Conservation (phyloP, 2,797 vertebrate genomes). For the Xenentodon cancila region DNA sequence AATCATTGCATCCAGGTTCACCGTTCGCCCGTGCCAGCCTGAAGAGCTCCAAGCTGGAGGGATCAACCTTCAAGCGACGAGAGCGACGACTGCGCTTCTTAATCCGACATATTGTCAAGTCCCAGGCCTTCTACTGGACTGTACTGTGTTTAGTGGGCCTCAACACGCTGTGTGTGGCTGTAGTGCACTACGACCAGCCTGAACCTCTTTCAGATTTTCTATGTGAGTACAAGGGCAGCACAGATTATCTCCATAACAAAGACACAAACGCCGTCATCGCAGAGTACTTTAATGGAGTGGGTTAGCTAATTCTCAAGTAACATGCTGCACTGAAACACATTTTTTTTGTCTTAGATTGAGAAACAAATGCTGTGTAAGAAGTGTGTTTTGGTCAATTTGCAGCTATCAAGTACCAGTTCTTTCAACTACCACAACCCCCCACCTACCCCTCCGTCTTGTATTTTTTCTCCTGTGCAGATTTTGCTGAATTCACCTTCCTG, state of each 20-base stretch:
- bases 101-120: conserved; percentile 92
- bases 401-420: neutral
- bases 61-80: conserved; percentile 89
- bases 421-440: no score
- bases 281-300: conserved; percentile 43
- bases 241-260: conserved; percentile 37
- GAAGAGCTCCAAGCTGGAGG: conserved; percentile 95
- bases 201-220: conserved; percentile 94
- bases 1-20: conserved; percentile 81
- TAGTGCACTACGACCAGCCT: conserved; percentile 94
- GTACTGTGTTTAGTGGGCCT: conserved; percentile 95
- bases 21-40: conserved; percentile 95
- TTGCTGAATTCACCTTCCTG: conserved; percentile 91
- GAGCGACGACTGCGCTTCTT: conserved; percentile 92
- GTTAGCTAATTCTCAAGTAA: conserved; percentile 39
- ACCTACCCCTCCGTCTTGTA: neutral
- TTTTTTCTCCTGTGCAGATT: conserved; percentile 75
- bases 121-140: conserved; percentile 96
- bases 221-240: conserved; percentile 83
- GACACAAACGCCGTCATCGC: conserved; percentile 36
- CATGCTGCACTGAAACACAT: neutral
- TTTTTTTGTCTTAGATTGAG: no score
- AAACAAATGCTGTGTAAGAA: no score
- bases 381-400: neutral
- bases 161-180: conserved; percentile 95